These are phyloP conservation scores for Aphidius colemani DNA, from an alignment of 2,888 invertebrate species.

Conservation along the genomic window DNA sequence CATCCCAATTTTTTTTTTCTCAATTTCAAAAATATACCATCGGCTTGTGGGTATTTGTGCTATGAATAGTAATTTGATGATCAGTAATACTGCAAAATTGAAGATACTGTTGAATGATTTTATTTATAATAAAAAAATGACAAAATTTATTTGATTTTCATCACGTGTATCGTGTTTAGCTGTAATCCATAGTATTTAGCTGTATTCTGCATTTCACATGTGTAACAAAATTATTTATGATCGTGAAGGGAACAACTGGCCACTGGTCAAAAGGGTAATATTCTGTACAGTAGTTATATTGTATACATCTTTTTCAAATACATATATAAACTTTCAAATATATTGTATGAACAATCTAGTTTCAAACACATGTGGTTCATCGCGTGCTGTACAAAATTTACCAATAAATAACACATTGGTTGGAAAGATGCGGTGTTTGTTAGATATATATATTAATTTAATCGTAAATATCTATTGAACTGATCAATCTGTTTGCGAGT, in stretches of 20 bases:
- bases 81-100: not conserved
- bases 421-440: too few relatives aligned
- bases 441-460: too few relatives aligned
- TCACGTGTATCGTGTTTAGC: conserved; percentile 23
- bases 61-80: conserved; percentile 28
- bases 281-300: too few relatives aligned
- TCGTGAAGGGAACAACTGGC: conserved; percentile 27
- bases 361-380: too few relatives aligned
- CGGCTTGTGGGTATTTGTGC: conserved; percentile 25
- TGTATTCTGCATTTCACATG: conserved; percentile 13
- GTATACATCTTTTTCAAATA: too few relatives aligned
- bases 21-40: conserved; percentile 14
- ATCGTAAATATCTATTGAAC: too few relatives aligned
- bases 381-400: too few relatives aligned
- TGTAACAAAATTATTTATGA: conserved; percentile 26
- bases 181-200: conserved; percentile 21
- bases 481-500: too few relatives aligned
- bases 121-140: not conserved
- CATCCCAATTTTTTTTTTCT: conserved; percentile 19
- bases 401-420: too few relatives aligned
- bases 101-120: not conserved
- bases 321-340: too few relatives aligned
- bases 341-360: too few relatives aligned
- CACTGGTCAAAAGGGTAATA: not conserved
- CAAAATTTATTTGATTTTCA: conserved; percentile 29